phyloP scores from a whole-genome alignment of 2,113 vertebrate species.

The Myotis lucifugus region DNA sequence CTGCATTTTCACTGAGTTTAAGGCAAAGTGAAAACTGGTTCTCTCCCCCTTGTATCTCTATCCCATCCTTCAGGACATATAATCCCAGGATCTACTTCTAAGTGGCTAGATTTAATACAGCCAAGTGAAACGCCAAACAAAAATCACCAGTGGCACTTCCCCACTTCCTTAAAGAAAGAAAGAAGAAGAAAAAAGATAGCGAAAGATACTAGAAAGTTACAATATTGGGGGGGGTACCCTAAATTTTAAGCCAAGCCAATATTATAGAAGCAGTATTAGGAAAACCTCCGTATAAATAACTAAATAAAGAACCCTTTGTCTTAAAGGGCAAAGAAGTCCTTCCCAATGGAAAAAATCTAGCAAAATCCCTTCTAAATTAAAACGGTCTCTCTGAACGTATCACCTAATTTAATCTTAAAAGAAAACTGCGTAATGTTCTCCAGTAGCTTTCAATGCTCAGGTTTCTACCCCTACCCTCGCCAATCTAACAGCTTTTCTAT shows the following conservation, averaged over 20 bases:
- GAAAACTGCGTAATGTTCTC: constrained; percentile 32
- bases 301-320: not conserved
- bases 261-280: not conserved
- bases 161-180: not conserved
- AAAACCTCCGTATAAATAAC: constrained; percentile 1
- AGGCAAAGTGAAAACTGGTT: constrained; percentile 6
- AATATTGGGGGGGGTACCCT: not conserved
- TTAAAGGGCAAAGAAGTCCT: constrained; percentile 26
- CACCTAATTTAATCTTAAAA: constrained; percentile 48
- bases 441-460: constrained; percentile 19
- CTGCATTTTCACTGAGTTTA: not conserved
- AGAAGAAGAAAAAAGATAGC: not conserved
- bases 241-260: constrained; percentile 17
- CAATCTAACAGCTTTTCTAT: constrained; percentile 46
- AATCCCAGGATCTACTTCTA: constrained; percentile 18
- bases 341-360: constrained; percentile 23
- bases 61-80: not conserved
- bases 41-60: constrained; percentile 4
- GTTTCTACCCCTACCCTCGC: constrained; percentile 26
- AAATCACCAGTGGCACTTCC: constrained; percentile 10
- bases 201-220: not conserved
- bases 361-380: constrained; percentile 17
- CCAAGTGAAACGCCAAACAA: constrained; percentile 53
- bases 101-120: not conserved
- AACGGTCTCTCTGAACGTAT: not conserved